A percentile compares a stretch with the other conserved stretches of the same genome.
Evolutionary conservation across 2,888 invertebrate genomes (phyloP).

Genomic region (Teleiodes luculella): DNA sequence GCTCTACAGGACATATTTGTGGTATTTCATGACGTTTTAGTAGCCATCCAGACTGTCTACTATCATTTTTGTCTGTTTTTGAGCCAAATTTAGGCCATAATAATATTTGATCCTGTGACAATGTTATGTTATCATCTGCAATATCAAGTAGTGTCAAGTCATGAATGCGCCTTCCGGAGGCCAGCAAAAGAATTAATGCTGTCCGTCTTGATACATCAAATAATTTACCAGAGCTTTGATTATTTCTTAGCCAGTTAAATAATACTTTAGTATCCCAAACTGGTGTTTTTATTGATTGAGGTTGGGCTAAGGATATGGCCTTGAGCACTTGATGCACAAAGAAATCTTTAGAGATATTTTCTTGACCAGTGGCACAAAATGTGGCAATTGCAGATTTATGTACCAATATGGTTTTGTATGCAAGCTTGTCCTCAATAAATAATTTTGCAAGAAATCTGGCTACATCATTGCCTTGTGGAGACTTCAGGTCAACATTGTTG

Average conservation of each 20-base stretch:
- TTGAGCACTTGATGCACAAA: constrained; percentile 7
- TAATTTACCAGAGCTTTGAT: neutral
- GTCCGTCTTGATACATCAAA: constrained; percentile 16
- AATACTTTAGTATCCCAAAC: constrained; percentile 8
- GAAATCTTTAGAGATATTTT: constrained; percentile 5
- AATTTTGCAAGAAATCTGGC: neutral
- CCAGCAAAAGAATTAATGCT: constrained; percentile 17
- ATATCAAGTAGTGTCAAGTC: too few species aligned
- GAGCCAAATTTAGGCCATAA: too few species aligned
- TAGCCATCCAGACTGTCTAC: too few species aligned
- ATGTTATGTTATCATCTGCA: too few species aligned
- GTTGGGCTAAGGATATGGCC: neutral
- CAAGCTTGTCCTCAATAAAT: neutral
- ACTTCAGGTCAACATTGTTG: neutral
- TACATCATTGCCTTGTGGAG: neutral
- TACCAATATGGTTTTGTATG: neutral
- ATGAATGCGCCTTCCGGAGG: constrained; percentile 16
- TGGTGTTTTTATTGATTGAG: neutral
- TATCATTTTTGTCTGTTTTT: too few species aligned
- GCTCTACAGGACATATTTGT: too few species aligned
- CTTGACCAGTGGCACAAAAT: constrained; percentile 1
- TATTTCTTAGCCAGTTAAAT: constrained; percentile 1
- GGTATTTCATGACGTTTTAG: too few species aligned
- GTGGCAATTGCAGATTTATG: constrained; percentile 10
- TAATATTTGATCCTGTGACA: too few species aligned